These are phyloP conservation scores for Plecotus auritus DNA, from an alignment of 2,113 vertebrate genomes.

Conservation along the genomic window DNA sequence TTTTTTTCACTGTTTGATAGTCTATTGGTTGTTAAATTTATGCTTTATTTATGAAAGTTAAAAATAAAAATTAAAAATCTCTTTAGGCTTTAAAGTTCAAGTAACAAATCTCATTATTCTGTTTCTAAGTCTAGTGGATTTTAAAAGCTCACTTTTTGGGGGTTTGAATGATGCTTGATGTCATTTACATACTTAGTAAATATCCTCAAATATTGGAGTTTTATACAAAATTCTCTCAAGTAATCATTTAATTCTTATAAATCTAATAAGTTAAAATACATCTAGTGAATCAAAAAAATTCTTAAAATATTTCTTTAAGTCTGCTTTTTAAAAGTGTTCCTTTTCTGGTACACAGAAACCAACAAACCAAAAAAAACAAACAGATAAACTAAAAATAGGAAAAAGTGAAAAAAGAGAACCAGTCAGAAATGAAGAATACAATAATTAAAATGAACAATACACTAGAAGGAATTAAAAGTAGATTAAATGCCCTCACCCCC, in stretches of 20 bases:
- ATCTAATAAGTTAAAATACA: background rate
- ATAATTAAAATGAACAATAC: background rate
- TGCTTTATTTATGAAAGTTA: background rate
- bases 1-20: background rate
- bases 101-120: background rate
- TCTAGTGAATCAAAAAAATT: background rate
- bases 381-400: no score
- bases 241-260: background rate
- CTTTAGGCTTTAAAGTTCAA: background rate
- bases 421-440: background rate
- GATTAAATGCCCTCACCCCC: no score
- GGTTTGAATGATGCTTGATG: background rate
- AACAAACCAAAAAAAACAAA: background rate
- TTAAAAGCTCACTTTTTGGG: background rate
- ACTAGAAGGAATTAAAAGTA: background rate
- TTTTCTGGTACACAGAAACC: background rate
- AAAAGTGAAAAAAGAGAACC: no score
- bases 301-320: background rate
- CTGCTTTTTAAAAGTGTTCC: background rate
- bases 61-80: background rate
- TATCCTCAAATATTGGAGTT: background rate
- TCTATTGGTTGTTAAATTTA: background rate
- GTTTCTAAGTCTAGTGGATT: background rate
- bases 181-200: background rate
- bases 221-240: background rate